These are phyloP conservation scores for Mechanitis messenoides DNA, from an alignment of 2,888 invertebrate species.

Conservation along the genomic window DNA sequence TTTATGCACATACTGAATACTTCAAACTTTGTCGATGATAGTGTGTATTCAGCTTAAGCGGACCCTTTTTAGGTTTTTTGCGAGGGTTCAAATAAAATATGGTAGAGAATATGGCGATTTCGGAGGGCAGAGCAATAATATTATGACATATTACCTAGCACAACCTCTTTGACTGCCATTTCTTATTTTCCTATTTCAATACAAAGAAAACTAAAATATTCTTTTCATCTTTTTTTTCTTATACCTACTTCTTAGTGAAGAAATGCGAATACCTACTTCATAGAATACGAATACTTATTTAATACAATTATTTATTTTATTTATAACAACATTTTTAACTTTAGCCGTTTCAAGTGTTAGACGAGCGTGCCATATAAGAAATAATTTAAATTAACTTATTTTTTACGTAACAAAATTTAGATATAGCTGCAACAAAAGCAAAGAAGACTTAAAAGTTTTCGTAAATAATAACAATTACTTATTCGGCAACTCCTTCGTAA, in stretches of 20 bases:
- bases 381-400: too few species aligned
- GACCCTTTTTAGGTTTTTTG: constrained; percentile 44
- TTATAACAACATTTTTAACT: too few species aligned
- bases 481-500: constrained; percentile 37
- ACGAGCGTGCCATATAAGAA: too few species aligned
- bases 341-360: too few species aligned
- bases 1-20: constrained; percentile 14
- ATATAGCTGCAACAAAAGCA: too few species aligned
- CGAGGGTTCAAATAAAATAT: constrained; percentile 67
- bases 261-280: background rate
- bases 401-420: too few species aligned
- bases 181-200: constrained; percentile 36
- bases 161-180: constrained; percentile 51
- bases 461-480: constrained; percentile 4
- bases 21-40: constrained; percentile 18
- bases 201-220: constrained; percentile 15
- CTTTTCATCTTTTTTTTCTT: constrained; percentile 4
- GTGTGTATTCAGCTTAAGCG: constrained; percentile 43
- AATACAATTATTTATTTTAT: too few species aligned
- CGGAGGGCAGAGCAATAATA: constrained; percentile 69
- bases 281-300: too few species aligned
- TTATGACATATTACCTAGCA: constrained; percentile 71
- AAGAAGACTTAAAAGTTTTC: background rate
- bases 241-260: background rate
- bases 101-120: constrained; percentile 61